These are phyloP conservation scores for Agapornis canus DNA, from an alignment of 2,797 vertebrate species.

Conservation along the genomic window DNA sequence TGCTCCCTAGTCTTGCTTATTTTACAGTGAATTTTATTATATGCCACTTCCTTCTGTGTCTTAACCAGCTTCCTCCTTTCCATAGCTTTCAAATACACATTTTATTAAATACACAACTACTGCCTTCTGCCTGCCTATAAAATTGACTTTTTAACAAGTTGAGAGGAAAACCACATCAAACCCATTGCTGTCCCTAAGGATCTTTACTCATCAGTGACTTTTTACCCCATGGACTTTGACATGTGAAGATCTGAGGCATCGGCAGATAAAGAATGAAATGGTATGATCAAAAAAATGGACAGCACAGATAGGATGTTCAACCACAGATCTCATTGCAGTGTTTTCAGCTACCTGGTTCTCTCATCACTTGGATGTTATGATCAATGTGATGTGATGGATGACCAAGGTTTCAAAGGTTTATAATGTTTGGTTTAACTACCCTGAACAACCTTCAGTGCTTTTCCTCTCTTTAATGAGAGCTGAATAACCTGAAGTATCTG, in stretches of 20 bases:
- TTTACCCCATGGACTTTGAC: background rate
- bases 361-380: background rate
- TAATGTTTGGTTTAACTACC: background rate
- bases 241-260: background rate
- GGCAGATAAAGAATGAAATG: background rate
- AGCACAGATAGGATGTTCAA: background rate
- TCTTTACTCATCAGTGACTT: background rate
- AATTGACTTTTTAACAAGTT: background rate
- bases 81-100: background rate
- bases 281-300: background rate
- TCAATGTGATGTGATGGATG: background rate
- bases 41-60: background rate
- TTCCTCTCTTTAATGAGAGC: background rate
- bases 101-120: background rate
- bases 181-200: background rate
- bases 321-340: background rate
- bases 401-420: background rate
- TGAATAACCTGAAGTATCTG: background rate
- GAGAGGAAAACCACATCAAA: background rate
- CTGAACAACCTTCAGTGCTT: background rate
- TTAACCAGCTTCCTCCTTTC: constrained; percentile 1
- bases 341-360: background rate
- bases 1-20: background rate
- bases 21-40: constrained; percentile 21
- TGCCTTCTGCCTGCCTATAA: background rate